These are phyloP conservation scores for Protobothrops flavoviridis DNA, from an alignment of 2,113 vertebrate species.

Conservation along the genomic window DNA sequence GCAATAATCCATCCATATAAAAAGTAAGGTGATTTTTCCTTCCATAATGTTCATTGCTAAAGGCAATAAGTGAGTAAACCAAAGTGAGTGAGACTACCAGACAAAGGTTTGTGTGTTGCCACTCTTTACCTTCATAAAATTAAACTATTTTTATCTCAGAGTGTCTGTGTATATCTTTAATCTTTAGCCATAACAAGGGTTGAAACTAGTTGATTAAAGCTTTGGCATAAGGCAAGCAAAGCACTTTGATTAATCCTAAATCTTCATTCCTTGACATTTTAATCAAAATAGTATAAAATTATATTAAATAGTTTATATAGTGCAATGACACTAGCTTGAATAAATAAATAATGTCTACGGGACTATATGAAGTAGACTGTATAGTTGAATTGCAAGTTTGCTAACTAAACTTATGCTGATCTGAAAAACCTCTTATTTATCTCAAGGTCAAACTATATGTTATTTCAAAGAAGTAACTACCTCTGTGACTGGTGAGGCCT, in stretches of 20 bases:
- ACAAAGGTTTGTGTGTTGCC: background rate
- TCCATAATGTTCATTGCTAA: background rate
- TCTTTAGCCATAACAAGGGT: slow-evolving; percentile 45
- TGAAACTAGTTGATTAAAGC: slow-evolving; percentile 60
- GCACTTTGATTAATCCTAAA: slow-evolving; percentile 68
- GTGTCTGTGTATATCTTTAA: slow-evolving; percentile 40
- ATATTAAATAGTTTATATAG: slow-evolving; percentile 73
- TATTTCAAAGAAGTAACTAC: background rate
- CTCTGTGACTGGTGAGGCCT: background rate
- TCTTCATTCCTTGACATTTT: slow-evolving; percentile 71
- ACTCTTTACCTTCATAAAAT: slow-evolving; percentile 29
- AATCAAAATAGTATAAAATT: slow-evolving; percentile 80
- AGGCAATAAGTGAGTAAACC: background rate
- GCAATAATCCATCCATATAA: background rate
- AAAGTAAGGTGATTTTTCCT: background rate
- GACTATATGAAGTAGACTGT: slow-evolving; percentile 17
- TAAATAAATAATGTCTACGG: slow-evolving; percentile 45
- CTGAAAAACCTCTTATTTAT: background rate
- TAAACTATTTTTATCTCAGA: slow-evolving; percentile 42
- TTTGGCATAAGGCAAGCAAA: slow-evolving; percentile 51
- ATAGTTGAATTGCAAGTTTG: slow-evolving; percentile 49
- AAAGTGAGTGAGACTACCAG: background rate
- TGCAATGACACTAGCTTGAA: slow-evolving; percentile 61
- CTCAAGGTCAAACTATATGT: background rate
- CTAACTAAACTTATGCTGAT: slow-evolving; percentile 23